phyloP scores from a whole-genome alignment of 2,888 invertebrate species.

The Bellardia bayeri region DNA sequence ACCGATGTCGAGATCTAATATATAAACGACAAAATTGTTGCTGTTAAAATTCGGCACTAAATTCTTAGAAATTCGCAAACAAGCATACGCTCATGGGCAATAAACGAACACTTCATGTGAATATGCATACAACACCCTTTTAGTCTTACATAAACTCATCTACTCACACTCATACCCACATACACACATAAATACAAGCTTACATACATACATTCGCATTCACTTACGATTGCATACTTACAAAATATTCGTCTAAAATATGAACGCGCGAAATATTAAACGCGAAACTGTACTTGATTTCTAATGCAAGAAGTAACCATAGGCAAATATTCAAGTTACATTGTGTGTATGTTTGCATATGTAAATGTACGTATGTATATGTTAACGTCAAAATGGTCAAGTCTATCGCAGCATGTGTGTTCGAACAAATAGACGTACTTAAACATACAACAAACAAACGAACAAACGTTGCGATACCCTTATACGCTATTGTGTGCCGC shows the following conservation, averaged over 20 bases:
- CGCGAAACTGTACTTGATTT: conserved; percentile 78
- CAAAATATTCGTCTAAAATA: conserved; percentile 72
- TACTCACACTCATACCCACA: not conserved
- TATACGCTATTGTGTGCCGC: conserved; percentile 72
- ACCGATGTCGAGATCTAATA: no score
- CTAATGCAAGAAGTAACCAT: conserved; percentile 70
- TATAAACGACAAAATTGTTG: not conserved
- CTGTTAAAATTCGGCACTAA: not conserved
- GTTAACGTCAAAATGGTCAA: conserved; percentile 65
- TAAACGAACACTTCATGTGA: not conserved
- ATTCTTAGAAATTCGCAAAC: not conserved
- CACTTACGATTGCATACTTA: conserved; percentile 50
- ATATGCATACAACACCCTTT: conserved; percentile 60
- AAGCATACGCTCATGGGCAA: conserved; percentile 25
- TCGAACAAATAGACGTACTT: conserved; percentile 75
- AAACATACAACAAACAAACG: conserved; percentile 51
- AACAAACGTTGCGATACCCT: conserved; percentile 57
- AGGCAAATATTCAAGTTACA: conserved; percentile 63
- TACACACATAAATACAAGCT: not conserved
- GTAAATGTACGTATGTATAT: not conserved
- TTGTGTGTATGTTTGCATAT: conserved; percentile 17
- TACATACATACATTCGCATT: not conserved
- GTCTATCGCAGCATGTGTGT: conserved; percentile 78
- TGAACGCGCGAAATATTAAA: conserved; percentile 76
- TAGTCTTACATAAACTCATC: conserved; percentile 44